These are phyloP conservation scores for Plebejus melissa DNA, from an alignment of 2,888 invertebrate genomes.

Conservation along the genomic window DNA sequence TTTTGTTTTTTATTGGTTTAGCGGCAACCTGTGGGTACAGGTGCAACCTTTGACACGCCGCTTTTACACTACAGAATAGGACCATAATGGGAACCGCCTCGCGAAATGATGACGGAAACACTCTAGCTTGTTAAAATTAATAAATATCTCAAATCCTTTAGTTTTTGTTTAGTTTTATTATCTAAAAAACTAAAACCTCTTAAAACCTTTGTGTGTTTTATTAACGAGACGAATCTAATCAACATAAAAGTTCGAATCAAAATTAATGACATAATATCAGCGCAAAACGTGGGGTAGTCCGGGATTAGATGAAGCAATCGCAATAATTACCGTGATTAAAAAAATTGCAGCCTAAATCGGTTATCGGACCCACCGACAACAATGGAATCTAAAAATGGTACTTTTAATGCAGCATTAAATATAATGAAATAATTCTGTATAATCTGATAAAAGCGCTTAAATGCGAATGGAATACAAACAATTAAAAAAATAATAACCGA, in stretches of 20 bases:
- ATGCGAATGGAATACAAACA: slow-evolving; percentile 19
- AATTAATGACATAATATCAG: slow-evolving; percentile 15
- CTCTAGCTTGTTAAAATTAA: neutral
- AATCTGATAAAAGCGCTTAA: neutral
- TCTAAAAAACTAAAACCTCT: neutral
- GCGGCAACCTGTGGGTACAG: slow-evolving; percentile 53
- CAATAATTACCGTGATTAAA: neutral
- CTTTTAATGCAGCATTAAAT: neutral
- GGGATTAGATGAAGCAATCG: neutral
- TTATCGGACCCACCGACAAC: neutral
- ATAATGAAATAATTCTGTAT: slow-evolving; percentile 17
- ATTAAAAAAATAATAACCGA: slow-evolving; percentile 24
- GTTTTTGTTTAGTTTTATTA: neutral
- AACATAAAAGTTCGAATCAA: neutral
- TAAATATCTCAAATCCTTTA: neutral
- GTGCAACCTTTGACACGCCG: slow-evolving; percentile 64
- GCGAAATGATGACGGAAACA: slow-evolving; percentile 1
- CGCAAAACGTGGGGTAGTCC: neutral
- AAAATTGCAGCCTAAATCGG: neutral
- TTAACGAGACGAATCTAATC: neutral
- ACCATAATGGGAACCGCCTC: slow-evolving; percentile 9
- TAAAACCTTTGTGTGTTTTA: neutral
- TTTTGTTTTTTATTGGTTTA: slow-evolving; percentile 68
- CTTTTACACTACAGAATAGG: slow-evolving; percentile 31
- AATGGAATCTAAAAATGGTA: slow-evolving; percentile 12